Evolutionary conservation across 2,888 invertebrate species (phyloP), one percentile per base, ranked within the genome.

Genomic region (Diaprepes abbreviatus): DNA sequence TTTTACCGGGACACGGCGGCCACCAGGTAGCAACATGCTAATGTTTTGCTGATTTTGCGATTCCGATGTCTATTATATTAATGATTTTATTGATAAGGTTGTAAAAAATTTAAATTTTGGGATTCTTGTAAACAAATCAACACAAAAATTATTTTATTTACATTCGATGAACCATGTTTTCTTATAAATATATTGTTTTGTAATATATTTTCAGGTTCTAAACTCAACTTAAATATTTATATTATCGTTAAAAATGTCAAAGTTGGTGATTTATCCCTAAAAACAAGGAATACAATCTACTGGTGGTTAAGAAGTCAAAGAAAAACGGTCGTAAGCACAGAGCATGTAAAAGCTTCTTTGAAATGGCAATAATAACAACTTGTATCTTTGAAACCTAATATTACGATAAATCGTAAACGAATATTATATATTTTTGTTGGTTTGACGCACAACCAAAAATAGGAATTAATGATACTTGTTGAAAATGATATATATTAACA

Each of bases 21-120:
- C 65, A 66, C 65, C 55, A 62, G 67, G 54, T 63, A 63, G 55
- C 62, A 68, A 57, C 48, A 57, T 62, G 50, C 57, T 31, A 28
- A 59, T 52, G 58, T 63, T 63, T 68, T 55, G 50, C 21, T 40
- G 40, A 65, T 65, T 45, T 28, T 45, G 40, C 57, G 28, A 38
- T 24, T 36, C 38, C 19, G 55, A 55, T 55, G 14, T 35, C 10
- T 7, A 54, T 21, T 17, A 55, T 38, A 19, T 55, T 36, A 24
- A 38, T 35, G 21, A 54, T 54, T 54, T 19, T 35, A 10, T 1
- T 19, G 10, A 33, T 33, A 38, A 17, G 55, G 35, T 55, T 55
- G 2, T 21, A 12, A 24, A 35, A 45, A 57, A 35, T 43, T 21
- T 38, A 55, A 14, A 19, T 12, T 55, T 55, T 55, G 38, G 55